Evolutionary conservation across 1,140 invertebrate species (phyloP), one percentile per base, ranked within the genome.

Genomic region (Drosophila subobscura): DNA sequence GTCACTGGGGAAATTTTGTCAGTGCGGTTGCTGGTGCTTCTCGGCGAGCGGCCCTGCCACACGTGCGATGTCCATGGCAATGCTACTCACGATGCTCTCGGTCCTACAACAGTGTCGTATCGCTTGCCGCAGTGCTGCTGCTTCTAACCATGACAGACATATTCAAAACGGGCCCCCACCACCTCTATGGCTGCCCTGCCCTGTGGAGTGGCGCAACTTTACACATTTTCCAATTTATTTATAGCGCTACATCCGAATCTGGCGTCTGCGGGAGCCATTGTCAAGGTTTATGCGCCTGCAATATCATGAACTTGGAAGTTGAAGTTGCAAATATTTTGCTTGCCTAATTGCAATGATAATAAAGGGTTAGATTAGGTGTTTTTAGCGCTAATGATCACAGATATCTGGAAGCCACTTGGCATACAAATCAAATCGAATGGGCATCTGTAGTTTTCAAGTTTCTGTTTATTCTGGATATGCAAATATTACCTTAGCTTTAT

Each of bases 1-100:
- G 78, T 88, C 83, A 79, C 83, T 88, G 63, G 83, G 83, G 83
- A 88, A 88, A 88, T 88, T 88, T 80, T 66, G 54, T 12, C 33
- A 37, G 59, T 65, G 55, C 53, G 55, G 52, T 57, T 57, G 23
- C 40, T 44, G 33, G 22, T 42, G n/a, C 49, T 65, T 27, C 51
- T n/a, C 44, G 12, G 46, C 70, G 45, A 44, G 57, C 29, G 2
- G 45, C 20, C 29, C 44, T 29, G 50, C 72, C 59, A 84, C 79
- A 80, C 74, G 77, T 85, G 77, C 65, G 61, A 65, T 60, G 52
- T 59, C 52, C 58, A 66, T 78, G 75, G 49, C 57, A 52, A 53
- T 68, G 67, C 47, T 29, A 61, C 64, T 70, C 45, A 40, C 56
- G 66, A 76, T 79, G 58, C 53, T 58, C 16, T 20, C 16, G 49